Conservation (phyloP, 2,888 invertebrate genomes). For the Cheilosia urbana region DNA sequence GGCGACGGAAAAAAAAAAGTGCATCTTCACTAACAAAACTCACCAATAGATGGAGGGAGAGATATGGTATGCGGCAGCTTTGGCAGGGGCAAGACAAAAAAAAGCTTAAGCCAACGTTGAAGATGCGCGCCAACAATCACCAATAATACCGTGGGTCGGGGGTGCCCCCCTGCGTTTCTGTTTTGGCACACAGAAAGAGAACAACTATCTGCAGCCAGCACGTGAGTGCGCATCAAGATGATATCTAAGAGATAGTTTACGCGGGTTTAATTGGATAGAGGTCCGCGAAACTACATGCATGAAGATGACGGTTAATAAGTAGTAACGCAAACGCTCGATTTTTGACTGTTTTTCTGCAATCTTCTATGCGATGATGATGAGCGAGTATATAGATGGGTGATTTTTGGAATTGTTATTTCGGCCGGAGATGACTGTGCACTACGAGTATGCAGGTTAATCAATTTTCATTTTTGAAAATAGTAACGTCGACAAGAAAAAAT, state of each 20-base stretch:
- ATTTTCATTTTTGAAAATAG: constrained; percentile 28
- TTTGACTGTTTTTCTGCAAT: constrained; percentile 25
- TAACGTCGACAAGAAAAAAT: neutral
- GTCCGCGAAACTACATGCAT: constrained; percentile 4
- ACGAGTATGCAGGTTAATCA: constrained; percentile 35
- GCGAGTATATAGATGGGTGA: too few relatives aligned
- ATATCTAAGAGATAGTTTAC: constrained; percentile 47
- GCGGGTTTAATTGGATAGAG: constrained; percentile 62
- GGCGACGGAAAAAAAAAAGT: constrained; percentile 16
- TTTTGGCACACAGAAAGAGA: constrained; percentile 39
- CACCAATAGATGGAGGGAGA: constrained; percentile 53
- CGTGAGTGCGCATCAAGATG: constrained; percentile 51
- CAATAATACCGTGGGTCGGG: constrained; percentile 28
- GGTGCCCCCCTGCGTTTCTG: constrained; percentile 20
- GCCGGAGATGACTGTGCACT: constrained; percentile 22
- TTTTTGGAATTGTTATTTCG: neutral
- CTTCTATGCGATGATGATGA: constrained; percentile 28
- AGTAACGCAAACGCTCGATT: constrained; percentile 14
- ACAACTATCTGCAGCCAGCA: constrained; percentile 13
- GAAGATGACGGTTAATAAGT: constrained; percentile 60
- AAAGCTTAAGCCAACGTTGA: constrained; percentile 44
- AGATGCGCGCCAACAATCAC: constrained; percentile 51
- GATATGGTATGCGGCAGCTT: constrained; percentile 75
- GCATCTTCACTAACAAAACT: constrained; percentile 62
- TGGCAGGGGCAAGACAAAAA: constrained; percentile 11